phyloP scores from a whole-genome alignment of 2,888 invertebrate species.

The Microchrysa polita region DNA sequence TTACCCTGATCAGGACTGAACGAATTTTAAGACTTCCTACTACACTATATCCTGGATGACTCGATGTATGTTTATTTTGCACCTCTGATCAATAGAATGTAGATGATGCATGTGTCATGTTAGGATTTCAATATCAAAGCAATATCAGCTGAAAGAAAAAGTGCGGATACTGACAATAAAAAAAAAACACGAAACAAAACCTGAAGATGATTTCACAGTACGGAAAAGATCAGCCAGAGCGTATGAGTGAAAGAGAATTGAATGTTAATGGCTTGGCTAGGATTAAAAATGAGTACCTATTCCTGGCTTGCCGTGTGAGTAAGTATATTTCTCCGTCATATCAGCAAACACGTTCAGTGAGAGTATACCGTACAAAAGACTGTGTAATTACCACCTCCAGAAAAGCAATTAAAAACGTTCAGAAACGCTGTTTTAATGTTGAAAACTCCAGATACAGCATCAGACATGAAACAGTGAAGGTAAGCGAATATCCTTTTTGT shows the following conservation, averaged over 20 bases:
- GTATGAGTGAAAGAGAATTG: slow-evolving; percentile 1
- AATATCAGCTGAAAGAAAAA: slow-evolving; percentile 20
- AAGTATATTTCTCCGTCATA: background rate
- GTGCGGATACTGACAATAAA: background rate
- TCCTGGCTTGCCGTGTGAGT: background rate
- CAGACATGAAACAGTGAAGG: slow-evolving; percentile 2
- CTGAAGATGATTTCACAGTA: slow-evolving; percentile 27
- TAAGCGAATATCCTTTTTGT: background rate
- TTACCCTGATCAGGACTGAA: too few species aligned
- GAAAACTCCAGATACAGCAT: slow-evolving; percentile 18
- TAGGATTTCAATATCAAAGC: slow-evolving; percentile 50
- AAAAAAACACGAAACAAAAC: slow-evolving; percentile 13
- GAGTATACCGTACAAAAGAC: slow-evolving; percentile 43
- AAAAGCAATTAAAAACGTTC: slow-evolving; percentile 49
- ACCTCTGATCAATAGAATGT: slow-evolving; percentile 46
- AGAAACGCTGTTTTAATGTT: slow-evolving; percentile 41
- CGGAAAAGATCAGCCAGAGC: slow-evolving; percentile 7
- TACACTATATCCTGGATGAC: background rate
- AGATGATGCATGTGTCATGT: slow-evolving; percentile 43
- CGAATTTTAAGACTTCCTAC: background rate
- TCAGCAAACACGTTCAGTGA: slow-evolving; percentile 1
- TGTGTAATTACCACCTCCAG: slow-evolving; percentile 47
- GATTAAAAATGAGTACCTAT: background rate
- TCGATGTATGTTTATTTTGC: slow-evolving; percentile 24
- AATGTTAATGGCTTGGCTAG: background rate